These are phyloP conservation scores for Ailuropoda melanoleuca DNA, from an alignment of 2,113 vertebrate genomes.

Conservation along the genomic window DNA sequence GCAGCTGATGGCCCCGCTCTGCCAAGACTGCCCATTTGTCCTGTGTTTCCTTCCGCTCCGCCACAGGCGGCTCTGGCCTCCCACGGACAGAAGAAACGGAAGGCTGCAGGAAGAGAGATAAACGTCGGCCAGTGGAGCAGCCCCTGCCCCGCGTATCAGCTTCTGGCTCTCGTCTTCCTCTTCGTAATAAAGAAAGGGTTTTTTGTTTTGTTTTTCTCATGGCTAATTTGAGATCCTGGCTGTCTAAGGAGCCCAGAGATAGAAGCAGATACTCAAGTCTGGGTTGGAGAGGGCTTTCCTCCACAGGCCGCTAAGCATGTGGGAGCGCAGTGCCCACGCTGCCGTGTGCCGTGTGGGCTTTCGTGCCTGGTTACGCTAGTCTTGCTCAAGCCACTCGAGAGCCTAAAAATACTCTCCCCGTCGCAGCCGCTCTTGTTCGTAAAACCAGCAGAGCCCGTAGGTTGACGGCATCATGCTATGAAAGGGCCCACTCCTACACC, in stretches of 20 bases:
- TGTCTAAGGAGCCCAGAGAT: neutral
- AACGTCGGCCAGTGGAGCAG: neutral
- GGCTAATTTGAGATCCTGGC: conserved; percentile 26
- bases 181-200: neutral
- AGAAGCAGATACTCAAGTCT: neutral
- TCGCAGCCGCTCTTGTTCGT: neutral
- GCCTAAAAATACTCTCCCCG: neutral
- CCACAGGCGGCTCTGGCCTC: neutral
- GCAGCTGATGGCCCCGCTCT: neutral
- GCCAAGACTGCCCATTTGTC: accelerated
- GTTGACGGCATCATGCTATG: neutral
- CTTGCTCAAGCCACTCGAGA: neutral
- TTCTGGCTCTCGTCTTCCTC: neutral
- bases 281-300: neutral
- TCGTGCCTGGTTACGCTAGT: neutral
- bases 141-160: neutral
- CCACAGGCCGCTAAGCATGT: neutral
- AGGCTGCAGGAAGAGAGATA: conserved; percentile 25
- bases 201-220: neutral
- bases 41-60: neutral
- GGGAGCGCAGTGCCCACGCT: neutral
- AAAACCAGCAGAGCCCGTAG: neutral
- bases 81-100: accelerated
- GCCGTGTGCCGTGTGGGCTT: neutral
- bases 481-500: neutral